phyloP scores from a whole-genome alignment of 1,140 invertebrate species.

The Globodera ellingtonae region DNA sequence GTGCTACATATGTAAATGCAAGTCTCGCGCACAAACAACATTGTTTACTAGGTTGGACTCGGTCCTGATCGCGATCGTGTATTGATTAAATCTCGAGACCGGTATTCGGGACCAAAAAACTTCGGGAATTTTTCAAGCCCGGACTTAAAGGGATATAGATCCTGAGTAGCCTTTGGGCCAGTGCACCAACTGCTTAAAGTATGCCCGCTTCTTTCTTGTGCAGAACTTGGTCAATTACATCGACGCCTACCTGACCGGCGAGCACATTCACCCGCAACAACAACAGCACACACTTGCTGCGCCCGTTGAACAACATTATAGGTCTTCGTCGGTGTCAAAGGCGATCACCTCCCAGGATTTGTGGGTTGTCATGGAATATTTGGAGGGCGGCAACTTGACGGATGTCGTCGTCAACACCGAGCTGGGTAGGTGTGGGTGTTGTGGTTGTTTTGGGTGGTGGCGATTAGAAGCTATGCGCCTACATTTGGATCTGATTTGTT shows the following conservation, averaged over 20 bases:
- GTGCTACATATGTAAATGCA: no score
- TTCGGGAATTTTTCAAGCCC: no score
- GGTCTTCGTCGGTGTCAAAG: background rate
- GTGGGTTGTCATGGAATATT: slow-evolving; percentile 71
- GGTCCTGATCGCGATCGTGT: no score
- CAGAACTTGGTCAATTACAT: slow-evolving; percentile 70
- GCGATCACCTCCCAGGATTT: slow-evolving; percentile 61
- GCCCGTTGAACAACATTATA: background rate
- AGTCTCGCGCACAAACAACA: no score
- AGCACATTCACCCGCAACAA: slow-evolving; percentile 39
- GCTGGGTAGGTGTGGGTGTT: slow-evolving; percentile 49
- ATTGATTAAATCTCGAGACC: no score
- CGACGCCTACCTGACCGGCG: slow-evolving; percentile 62
- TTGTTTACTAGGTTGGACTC: no score
- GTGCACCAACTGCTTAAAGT: no score
- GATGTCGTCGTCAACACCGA: slow-evolving; percentile 70
- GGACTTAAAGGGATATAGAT: no score
- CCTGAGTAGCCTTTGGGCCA: background rate
- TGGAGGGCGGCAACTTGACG: slow-evolving; percentile 70
- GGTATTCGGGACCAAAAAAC: no score
- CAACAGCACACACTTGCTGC: background rate
- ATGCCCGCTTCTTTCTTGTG: background rate
- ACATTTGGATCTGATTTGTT: no score
- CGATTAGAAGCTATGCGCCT: no score
- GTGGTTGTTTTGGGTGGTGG: no score